Conservation (phyloP, 2,113 vertebrate genomes). For the Nothoprocta pentlandii region DNA sequence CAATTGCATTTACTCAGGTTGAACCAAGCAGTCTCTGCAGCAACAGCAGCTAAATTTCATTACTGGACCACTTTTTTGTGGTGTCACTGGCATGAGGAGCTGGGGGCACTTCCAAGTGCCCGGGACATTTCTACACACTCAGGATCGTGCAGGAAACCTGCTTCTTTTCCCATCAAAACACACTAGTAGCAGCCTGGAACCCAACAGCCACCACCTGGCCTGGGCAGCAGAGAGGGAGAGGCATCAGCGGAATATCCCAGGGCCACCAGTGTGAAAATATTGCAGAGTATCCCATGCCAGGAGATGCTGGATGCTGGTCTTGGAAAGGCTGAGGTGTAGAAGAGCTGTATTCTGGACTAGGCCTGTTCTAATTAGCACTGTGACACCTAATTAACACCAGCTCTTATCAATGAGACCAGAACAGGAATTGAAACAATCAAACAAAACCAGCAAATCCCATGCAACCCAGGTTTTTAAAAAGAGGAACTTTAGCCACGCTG, state of each 20-base stretch:
- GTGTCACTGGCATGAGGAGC: too few species aligned
- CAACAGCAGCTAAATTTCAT: not conserved
- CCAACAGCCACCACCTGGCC: too few species aligned
- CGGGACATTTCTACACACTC: too few species aligned
- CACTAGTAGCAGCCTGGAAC: too few species aligned
- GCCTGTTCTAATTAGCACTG: not conserved
- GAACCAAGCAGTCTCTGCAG: not conserved
- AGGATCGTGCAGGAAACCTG: too few species aligned
- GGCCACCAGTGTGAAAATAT: too few species aligned
- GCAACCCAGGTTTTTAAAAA: not conserved
- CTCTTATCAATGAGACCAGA: not conserved
- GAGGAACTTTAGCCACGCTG: not conserved
- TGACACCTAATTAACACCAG: not conserved
- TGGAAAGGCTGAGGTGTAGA: rapidly evolving
- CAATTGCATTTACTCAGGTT: not conserved
- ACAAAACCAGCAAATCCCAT: not conserved
- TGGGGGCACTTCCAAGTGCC: not conserved
- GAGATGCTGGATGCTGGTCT: too few species aligned
- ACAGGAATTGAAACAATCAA: not conserved
- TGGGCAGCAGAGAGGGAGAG: too few species aligned
- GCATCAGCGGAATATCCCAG: too few species aligned
- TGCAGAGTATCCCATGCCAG: rapidly evolving
- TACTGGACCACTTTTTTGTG: not conserved
- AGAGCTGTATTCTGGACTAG: rapidly evolving
- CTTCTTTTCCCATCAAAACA: too few species aligned